phyloP scores from a whole-genome alignment of 2,888 invertebrate genomes.

The Mythimna albipuncta region DNA sequence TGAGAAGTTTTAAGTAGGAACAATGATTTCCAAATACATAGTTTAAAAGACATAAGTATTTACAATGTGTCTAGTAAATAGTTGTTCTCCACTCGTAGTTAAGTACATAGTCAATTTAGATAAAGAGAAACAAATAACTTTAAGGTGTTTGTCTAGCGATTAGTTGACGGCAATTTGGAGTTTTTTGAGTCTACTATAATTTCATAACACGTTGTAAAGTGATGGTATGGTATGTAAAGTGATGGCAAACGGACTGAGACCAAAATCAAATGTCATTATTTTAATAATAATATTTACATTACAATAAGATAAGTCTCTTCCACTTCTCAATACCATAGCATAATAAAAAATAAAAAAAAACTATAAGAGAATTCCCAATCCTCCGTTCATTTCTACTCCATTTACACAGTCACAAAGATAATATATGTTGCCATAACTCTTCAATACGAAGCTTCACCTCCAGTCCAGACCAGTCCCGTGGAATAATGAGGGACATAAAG shows the following conservation, averaged over 20 bases:
- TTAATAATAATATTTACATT: background rate
- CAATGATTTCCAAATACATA: background rate
- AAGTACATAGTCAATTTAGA: constrained; percentile 33
- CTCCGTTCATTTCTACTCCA: background rate
- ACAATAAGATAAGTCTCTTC: background rate
- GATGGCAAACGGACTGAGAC: too few relatives aligned
- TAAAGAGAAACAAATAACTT: constrained; percentile 35
- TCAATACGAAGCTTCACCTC: constrained; percentile 50
- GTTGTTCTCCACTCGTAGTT: background rate
- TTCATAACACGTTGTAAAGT: background rate
- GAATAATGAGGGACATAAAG: constrained; percentile 61
- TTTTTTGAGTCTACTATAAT: constrained; percentile 1
- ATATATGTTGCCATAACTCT: constrained; percentile 26
- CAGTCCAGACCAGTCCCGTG: constrained; percentile 27
- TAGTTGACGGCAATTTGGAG: background rate
- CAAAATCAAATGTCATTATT: background rate
- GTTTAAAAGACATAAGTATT: background rate
- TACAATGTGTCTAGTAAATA: constrained; percentile 1
- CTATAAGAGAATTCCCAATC: background rate
- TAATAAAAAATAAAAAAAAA: background rate
- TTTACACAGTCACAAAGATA: constrained; percentile 17
- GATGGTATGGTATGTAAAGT: too few relatives aligned
- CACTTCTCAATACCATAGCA: too few relatives aligned
- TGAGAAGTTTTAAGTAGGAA: background rate
- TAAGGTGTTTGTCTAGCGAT: constrained; percentile 24